Evolutionary conservation across 2,888 invertebrate species (phyloP), one percentile per base, ranked within the genome.

Genomic region (Sarcophaga variegata): DNA sequence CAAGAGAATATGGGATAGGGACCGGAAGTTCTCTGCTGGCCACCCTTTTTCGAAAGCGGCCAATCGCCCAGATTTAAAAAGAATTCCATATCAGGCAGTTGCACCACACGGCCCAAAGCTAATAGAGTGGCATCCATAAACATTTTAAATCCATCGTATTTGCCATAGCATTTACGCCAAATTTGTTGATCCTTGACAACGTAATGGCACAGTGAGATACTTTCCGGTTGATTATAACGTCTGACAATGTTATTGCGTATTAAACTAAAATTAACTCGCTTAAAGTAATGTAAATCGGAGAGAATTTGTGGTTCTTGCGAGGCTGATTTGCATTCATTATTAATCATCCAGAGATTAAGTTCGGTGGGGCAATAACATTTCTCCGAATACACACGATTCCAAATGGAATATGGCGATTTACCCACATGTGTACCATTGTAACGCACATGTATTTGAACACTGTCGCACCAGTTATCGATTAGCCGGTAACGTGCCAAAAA

Each of bases 21-120:
- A 17, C 94, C 92, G 0, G 95, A 94, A 11, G 93, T 93, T 63
- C 92, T 93, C 63, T 92, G 91, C 25, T 93, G 91, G 0, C 92
- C 92, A 4, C 93, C 92, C 88, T 94, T 95, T 83, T 94, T 94
- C 2, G 96, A 95, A 37, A 99, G 94, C 0, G 99, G 99, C 99
- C 99, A 99, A 93, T 99, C 99, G 20, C 99, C 99, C 17, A 99
- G 94, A 94, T 99, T 99, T 70, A 97, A 95, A 89, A 98, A 96
- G 90, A 99, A 95, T 93, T 99, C 98, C 90, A 97, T 94, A 93
- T 99, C 97, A 5, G 98, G 98, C 78, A 99, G 92, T 27, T 94
- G 90, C 27, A 96, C 96, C 95, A 98, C 98, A 88, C 98, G 95
- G 17, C 96, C 93, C 72, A 99, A 92, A 0, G 97, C 98, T 69